These are phyloP conservation scores for Porites rus DNA, from an alignment of 92 coral and sea anemone genomes.

Conservation along the genomic window DNA sequence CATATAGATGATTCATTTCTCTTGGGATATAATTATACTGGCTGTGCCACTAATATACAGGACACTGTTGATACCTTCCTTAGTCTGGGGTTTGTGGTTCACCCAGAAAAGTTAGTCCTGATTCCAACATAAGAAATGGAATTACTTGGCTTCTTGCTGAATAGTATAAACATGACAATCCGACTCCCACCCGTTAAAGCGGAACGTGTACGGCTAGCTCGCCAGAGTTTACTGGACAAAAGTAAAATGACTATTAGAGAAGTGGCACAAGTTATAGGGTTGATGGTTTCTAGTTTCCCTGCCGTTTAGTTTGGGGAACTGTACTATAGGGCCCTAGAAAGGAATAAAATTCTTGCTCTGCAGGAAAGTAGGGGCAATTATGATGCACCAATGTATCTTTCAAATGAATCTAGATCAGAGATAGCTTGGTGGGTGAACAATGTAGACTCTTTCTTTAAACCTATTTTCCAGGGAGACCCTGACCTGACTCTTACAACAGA, in stretches of 20 bases:
- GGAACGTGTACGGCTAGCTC: constrained; percentile 17
- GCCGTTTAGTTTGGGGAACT: constrained; percentile 42
- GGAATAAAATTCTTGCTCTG: neutral
- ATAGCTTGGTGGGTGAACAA: constrained; percentile 46
- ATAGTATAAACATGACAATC: constrained; percentile 5
- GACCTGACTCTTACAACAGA: constrained; percentile 41
- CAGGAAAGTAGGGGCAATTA: too few species aligned
- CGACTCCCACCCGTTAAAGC: constrained; percentile 40
- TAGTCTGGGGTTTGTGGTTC: constrained; percentile 43
- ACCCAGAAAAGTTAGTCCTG: constrained; percentile 38
- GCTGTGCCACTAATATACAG: constrained; percentile 22
- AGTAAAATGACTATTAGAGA: constrained; percentile 3
- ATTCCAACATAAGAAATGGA: constrained; percentile 28
- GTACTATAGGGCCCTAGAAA: constrained; percentile 11
- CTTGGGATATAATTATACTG: constrained; percentile 27
- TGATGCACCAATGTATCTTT: neutral
- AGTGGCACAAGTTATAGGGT: constrained; percentile 37
- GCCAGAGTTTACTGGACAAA: neutral
- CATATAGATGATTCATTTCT: too few species aligned
- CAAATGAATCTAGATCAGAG: constrained; percentile 13
- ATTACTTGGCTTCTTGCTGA: constrained; percentile 35
- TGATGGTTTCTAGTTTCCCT: constrained; percentile 38
- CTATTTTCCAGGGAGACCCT: constrained; percentile 22
- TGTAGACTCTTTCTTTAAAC: constrained; percentile 14
- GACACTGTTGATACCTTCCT: constrained; percentile 25